phyloP scores from a whole-genome alignment of 2,797 vertebrate genomes.

The Lophotriccus pileatus region DNA sequence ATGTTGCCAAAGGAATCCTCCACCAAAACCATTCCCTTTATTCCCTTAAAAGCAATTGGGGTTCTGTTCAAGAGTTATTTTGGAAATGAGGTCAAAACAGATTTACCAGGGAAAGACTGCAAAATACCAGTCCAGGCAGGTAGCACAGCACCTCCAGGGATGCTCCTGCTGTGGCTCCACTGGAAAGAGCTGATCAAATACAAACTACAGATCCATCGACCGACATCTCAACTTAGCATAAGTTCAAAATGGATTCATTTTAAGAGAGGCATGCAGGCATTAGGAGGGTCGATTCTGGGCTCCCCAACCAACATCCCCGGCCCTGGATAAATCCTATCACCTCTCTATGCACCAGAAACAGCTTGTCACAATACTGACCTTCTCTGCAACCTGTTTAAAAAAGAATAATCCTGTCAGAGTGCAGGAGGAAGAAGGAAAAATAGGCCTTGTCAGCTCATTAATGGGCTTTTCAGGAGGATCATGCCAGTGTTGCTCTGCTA shows the following conservation, averaged over 20 bases:
- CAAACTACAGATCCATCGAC: neutral
- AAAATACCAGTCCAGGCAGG: neutral
- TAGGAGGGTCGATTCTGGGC: neutral
- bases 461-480: neutral
- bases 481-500: rapidly evolving
- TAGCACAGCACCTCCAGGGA: neutral
- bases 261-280: neutral
- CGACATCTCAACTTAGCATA: neutral
- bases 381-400: neutral
- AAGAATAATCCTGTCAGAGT: neutral
- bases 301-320: neutral
- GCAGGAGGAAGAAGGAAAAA: neutral
- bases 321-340: neutral
- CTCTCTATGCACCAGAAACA: neutral
- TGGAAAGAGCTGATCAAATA: neutral
- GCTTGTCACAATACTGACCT: neutral
- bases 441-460: neutral
- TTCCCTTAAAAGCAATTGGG: neutral
- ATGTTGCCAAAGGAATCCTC: neutral
- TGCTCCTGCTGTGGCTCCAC: neutral
- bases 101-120: neutral
- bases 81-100: neutral
- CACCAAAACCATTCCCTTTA: neutral
- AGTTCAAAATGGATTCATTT: neutral
- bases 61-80: neutral